Evolutionary conservation across 2,797 vertebrate species (phyloP).

Genomic region (Phylloscopus collybita): DNA sequence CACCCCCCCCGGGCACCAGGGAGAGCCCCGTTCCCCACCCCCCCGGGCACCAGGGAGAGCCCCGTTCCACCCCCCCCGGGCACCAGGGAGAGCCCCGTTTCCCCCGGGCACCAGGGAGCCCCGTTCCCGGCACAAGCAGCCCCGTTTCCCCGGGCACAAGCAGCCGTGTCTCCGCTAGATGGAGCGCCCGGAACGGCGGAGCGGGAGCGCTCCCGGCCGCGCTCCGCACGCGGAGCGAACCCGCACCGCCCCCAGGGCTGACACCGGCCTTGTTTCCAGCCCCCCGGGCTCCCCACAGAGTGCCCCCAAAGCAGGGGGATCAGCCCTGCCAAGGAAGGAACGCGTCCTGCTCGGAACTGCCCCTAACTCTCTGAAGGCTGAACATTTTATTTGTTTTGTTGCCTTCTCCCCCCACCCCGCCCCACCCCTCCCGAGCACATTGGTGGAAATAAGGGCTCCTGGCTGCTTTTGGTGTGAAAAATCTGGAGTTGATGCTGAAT

Average conservation of each 20-base stretch:
- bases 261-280: too few species aligned
- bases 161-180: conserved; percentile 42
- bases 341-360: background rate
- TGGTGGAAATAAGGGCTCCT: background rate
- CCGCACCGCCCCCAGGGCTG: fast-evolving
- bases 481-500: background rate
- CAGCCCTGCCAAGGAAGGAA: fast-evolving
- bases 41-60: too few species aligned
- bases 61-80: too few species aligned
- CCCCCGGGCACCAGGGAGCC: too few species aligned
- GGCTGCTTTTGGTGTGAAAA: background rate
- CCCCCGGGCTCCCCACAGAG: background rate
- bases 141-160: too few species aligned
- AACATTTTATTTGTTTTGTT: fast-evolving
- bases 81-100: too few species aligned
- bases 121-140: too few species aligned
- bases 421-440: fast-evolving
- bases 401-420: background rate
- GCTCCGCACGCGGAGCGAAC: background rate
- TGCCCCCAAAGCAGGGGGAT: background rate
- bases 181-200: conserved; percentile 26
- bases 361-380: too few species aligned
- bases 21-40: too few species aligned
- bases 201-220: background rate
- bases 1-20: too few species aligned